Evolutionary conservation across 1,140 invertebrate genomes (phyloP).

Genomic region (Drosophila obscura): DNA sequence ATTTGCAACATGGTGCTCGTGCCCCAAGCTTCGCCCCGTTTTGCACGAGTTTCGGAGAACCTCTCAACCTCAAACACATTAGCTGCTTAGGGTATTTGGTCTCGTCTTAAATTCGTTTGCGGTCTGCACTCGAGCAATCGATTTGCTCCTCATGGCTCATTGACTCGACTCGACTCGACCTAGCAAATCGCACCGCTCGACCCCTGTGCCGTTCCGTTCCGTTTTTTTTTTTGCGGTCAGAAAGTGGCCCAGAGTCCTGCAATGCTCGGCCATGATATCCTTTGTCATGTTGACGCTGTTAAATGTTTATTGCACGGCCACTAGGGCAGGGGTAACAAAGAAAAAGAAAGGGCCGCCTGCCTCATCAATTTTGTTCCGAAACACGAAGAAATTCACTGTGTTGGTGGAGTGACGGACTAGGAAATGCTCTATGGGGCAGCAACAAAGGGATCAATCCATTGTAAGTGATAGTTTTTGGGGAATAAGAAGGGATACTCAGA

Average conservation of each 20-base stretch:
- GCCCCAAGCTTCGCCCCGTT: background rate
- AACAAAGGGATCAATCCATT: background rate
- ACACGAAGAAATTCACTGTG: conserved; percentile 27
- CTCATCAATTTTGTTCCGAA: conserved; percentile 62
- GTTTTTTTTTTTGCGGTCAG: conserved; percentile 34
- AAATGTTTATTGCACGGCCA: conserved; percentile 58
- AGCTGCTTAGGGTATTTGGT: conserved; percentile 39
- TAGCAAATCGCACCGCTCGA: background rate
- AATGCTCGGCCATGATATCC: conserved; percentile 18
- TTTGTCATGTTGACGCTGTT: conserved; percentile 66
- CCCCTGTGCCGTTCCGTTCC: too few species aligned
- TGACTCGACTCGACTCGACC: conserved; percentile 40
- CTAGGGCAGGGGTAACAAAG: background rate
- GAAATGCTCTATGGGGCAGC: background rate
- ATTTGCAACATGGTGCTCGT: conserved; percentile 49
- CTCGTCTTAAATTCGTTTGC: conserved; percentile 55
- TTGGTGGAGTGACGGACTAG: background rate
- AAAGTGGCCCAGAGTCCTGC: background rate
- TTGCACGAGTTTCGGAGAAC: background rate
- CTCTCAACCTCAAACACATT: conserved; percentile 33
- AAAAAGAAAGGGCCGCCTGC: conserved; percentile 6
- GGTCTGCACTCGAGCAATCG: conserved; percentile 70
- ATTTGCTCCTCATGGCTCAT: conserved; percentile 76
- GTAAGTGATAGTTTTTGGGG: too few species aligned
- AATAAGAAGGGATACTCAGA: too few species aligned